These are phyloP conservation scores for Enteromius treurensis DNA, from an alignment of 2,797 vertebrate genomes.

Conservation along the genomic window DNA sequence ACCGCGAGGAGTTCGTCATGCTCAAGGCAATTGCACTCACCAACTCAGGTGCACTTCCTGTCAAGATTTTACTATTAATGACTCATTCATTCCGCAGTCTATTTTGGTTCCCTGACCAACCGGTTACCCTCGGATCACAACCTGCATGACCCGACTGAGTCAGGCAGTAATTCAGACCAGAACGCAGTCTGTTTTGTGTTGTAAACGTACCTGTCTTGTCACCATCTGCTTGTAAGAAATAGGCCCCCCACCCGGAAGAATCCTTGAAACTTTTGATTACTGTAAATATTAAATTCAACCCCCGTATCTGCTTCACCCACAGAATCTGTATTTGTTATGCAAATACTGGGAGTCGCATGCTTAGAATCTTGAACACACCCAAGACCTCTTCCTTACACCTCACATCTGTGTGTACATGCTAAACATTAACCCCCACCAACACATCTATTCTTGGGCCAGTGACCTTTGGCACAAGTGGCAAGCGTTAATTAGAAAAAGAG, in stretches of 20 bases:
- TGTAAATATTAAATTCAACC: slow-evolving; percentile 61
- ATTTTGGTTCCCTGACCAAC: slow-evolving; percentile 12
- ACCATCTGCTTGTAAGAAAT: neutral
- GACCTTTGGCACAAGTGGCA: neutral
- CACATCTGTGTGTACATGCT: slow-evolving; percentile 41
- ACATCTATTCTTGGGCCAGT: neutral
- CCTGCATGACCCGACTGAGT: neutral
- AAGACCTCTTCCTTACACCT: slow-evolving; percentile 26
- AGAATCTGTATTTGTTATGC: slow-evolving; percentile 66
- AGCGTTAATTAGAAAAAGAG: neutral
- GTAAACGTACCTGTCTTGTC: slow-evolving; percentile 13
- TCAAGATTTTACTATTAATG: slow-evolving; percentile 14
- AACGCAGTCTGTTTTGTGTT: slow-evolving; percentile 36
- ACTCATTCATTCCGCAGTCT: slow-evolving; percentile 13
- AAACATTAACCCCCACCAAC: slow-evolving; percentile 32
- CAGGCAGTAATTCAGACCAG: slow-evolving; percentile 32
- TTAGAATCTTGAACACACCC: slow-evolving; percentile 23
- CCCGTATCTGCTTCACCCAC: slow-evolving; percentile 49
- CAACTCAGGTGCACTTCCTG: slow-evolving; percentile 82
- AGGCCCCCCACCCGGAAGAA: slow-evolving; percentile 1
- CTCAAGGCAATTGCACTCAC: slow-evolving; percentile 91
- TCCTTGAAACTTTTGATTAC: slow-evolving; percentile 54
- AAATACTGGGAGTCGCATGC: slow-evolving; percentile 60
- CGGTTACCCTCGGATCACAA: slow-evolving; percentile 2
- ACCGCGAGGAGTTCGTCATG: slow-evolving; percentile 90